phyloP scores from a whole-genome alignment of 2,113 vertebrate species.

The Tragulus kanchil region DNA sequence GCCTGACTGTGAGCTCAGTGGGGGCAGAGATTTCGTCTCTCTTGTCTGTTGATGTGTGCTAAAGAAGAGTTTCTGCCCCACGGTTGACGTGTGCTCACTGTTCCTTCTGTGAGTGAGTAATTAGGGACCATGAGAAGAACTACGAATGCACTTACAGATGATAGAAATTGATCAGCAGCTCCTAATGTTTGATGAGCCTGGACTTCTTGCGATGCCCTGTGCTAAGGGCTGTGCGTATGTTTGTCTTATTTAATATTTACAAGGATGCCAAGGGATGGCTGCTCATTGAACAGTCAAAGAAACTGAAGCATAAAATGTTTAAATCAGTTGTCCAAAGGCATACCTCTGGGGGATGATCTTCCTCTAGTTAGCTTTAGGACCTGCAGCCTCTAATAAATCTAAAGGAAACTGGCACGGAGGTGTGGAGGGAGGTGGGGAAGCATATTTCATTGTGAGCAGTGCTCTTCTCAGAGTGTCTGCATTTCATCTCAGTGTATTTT shows the following conservation, averaged over 20 bases:
- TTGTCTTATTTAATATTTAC: not conserved
- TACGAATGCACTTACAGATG: not conserved
- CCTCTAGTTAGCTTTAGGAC: not conserved
- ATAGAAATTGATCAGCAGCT: not conserved
- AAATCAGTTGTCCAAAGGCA: not conserved
- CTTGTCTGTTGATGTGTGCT: not conserved
- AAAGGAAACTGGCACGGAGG: not conserved
- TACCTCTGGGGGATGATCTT: not conserved
- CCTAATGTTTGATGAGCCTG: not conserved
- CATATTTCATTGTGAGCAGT: not conserved
- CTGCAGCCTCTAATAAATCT: not conserved
- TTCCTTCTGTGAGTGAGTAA: not conserved
- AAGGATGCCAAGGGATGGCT: not conserved
- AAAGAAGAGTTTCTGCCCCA: not conserved
- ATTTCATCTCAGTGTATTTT: not conserved
- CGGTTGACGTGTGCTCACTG: rapidly evolving
- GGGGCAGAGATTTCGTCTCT: not conserved
- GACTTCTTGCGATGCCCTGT: not conserved
- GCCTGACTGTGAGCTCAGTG: no score
- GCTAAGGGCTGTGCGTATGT: not conserved
- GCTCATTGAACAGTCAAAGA: not conserved
- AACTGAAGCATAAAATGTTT: not conserved
- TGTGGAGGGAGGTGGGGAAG: not conserved
- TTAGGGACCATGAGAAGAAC: not conserved
- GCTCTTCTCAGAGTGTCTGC: not conserved